phyloP scores from a whole-genome alignment of 2,888 invertebrate genomes.

The Fragum whitleyi region DNA sequence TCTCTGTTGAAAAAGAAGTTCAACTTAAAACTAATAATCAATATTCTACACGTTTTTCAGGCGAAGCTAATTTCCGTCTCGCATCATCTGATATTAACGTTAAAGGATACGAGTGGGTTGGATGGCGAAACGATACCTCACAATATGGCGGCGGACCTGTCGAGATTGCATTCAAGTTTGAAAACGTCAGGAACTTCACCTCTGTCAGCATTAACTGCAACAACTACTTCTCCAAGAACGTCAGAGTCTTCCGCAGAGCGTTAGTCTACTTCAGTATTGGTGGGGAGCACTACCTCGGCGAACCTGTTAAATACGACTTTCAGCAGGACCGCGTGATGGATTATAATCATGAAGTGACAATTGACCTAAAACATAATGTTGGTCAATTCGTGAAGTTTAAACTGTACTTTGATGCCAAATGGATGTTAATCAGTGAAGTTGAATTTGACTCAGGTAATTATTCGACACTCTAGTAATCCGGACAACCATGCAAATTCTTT shows the following conservation, averaged over 20 bases:
- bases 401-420: constrained; percentile 92
- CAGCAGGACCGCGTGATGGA: constrained; percentile 93
- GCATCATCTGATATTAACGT: constrained; percentile 88
- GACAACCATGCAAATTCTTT: no score
- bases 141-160: constrained; percentile 89
- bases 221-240: constrained; percentile 94
- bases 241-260: constrained; percentile 93
- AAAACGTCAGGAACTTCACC: constrained; percentile 94
- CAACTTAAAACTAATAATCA: no score
- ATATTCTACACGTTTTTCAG: constrained; percentile 85
- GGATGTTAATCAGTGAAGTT: constrained; percentile 96
- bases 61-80: constrained; percentile 91
- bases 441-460: constrained; percentile 94
- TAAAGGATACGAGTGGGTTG: constrained; percentile 94
- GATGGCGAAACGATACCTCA: constrained; percentile 89
- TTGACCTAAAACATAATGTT: constrained; percentile 92
- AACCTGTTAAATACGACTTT: constrained; percentile 89
- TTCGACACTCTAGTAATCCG: constrained; percentile 29
- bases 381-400: constrained; percentile 92
- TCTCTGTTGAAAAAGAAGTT: no score
- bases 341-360: constrained; percentile 92
- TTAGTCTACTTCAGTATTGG: constrained; percentile 91
- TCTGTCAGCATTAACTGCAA: constrained; percentile 93
- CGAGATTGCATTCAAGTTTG: constrained; percentile 94
- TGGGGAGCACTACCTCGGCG: constrained; percentile 91